Evolutionary conservation across 2,797 vertebrate genomes (phyloP).

Genomic region (Poeciliopsis presidionis): DNA sequence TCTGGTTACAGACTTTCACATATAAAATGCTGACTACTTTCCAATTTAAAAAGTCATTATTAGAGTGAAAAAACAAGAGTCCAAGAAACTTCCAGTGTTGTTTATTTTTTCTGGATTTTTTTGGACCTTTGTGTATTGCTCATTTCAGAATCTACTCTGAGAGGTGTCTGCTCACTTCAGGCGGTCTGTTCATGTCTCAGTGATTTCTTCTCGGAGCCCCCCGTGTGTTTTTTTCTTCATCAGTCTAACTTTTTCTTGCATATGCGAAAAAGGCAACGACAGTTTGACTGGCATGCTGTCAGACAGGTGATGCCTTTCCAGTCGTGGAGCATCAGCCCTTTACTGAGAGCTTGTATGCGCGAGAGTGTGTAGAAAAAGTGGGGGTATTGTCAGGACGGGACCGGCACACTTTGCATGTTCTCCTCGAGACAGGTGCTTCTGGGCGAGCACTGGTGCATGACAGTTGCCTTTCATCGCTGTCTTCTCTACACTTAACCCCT

Average conservation of each 20-base stretch:
- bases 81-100: conserved; percentile 6
- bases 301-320: conserved; percentile 81
- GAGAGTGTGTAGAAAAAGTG: conserved; percentile 52
- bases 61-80: background rate
- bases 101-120: conserved; percentile 34
- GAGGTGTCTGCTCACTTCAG: conserved; percentile 70
- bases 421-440: conserved; percentile 88
- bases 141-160: conserved; percentile 62
- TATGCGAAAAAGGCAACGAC: conserved; percentile 83
- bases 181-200: conserved; percentile 74
- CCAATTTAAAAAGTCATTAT: background rate
- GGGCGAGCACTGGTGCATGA: conserved; percentile 93
- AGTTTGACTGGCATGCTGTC: conserved; percentile 96
- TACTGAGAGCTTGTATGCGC: conserved; percentile 81
- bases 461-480: conserved; percentile 98
- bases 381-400: conserved; percentile 86
- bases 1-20: background rate
- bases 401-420: conserved; percentile 89
- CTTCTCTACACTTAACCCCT: conserved; percentile 95
- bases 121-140: conserved; percentile 39
- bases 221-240: conserved; percentile 70
- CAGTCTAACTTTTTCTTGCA: conserved; percentile 88
- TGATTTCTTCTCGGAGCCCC: conserved; percentile 65
- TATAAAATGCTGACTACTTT: background rate
- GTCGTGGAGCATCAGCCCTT: conserved; percentile 86